Percentiles rank a stretch among this genome's conserved stretches.
phyloP scores from a whole-genome alignment of 2,888 invertebrate genomes.

The Platycnemis pennipes region DNA sequence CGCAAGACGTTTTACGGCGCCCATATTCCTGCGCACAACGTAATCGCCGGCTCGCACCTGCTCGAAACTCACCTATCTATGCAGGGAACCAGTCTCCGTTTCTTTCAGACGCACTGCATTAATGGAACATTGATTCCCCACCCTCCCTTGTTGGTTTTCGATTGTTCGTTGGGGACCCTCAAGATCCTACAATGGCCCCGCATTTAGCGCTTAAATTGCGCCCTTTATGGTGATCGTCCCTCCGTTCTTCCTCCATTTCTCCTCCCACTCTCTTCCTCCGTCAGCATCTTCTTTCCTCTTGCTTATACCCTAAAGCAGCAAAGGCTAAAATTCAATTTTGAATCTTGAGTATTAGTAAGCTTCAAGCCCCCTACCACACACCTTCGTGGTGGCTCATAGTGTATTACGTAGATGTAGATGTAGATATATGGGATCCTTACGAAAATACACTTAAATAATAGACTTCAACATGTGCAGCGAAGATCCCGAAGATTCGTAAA shows the following conservation, averaged over 20 bases:
- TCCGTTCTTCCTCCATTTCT: neutral
- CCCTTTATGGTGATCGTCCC: neutral
- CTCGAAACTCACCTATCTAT: neutral
- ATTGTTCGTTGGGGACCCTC: neutral
- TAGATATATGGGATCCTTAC: too few species aligned
- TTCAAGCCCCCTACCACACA: too few species aligned
- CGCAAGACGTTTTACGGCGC: slow-evolving; percentile 4
- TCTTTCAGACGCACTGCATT: neutral
- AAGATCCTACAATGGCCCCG: neutral
- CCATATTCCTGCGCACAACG: neutral
- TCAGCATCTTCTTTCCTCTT: neutral
- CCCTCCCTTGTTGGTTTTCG: neutral
- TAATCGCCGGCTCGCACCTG: slow-evolving; percentile 4
- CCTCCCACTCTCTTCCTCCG: neutral
- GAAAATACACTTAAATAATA: too few species aligned
- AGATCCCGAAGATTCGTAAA: too few species aligned
- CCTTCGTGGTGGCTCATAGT: too few species aligned
- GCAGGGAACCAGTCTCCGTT: neutral
- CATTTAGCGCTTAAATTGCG: neutral
- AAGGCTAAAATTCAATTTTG: too few species aligned
- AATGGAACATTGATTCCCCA: neutral
- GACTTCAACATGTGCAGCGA: too few species aligned
- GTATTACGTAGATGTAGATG: too few species aligned
- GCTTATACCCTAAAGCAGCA: neutral
- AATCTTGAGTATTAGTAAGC: too few species aligned